A percentile compares a stretch with the other conserved stretches of the same genome.
Evolutionary conservation across 2,797 vertebrate species (phyloP).

Genomic region (Florisuga fusca): DNA sequence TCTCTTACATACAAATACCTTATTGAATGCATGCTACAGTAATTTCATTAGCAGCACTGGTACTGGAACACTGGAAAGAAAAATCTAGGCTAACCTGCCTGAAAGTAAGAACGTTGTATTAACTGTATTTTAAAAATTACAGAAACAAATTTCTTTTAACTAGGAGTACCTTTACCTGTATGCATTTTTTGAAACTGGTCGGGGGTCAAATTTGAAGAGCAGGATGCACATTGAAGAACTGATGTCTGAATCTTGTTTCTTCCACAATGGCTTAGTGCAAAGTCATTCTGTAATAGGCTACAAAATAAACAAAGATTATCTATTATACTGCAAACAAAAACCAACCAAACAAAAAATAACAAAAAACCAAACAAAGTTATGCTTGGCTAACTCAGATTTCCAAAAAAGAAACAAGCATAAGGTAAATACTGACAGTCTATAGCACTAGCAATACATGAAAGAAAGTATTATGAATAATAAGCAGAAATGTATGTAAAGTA

Average conservation of each 20-base stretch:
- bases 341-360: neutral
- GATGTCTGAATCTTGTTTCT: conserved; percentile 21
- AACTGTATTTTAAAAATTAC: neutral
- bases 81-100: no score
- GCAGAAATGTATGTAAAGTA: no score
- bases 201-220: conserved; percentile 97
- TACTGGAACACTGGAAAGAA: no score
- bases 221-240: conserved; percentile 94
- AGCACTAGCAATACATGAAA: neutral
- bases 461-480: no score
- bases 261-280: conserved; percentile 39
- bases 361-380: neutral
- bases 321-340: neutral
- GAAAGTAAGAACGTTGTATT: no score
- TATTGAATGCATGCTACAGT: no score
- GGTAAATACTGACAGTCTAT: neutral
- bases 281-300: conserved; percentile 64
- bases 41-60: no score
- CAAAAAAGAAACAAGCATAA: neutral
- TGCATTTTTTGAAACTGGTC: conserved; percentile 94
- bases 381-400: neutral
- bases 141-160: neutral
- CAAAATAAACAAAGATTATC: conserved; percentile 42
- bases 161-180: conserved; percentile 88
- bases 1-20: no score